Base-by-base conservation (phyloP, 1,140 invertebrate species). In the Drosophila asahinai region DNA sequence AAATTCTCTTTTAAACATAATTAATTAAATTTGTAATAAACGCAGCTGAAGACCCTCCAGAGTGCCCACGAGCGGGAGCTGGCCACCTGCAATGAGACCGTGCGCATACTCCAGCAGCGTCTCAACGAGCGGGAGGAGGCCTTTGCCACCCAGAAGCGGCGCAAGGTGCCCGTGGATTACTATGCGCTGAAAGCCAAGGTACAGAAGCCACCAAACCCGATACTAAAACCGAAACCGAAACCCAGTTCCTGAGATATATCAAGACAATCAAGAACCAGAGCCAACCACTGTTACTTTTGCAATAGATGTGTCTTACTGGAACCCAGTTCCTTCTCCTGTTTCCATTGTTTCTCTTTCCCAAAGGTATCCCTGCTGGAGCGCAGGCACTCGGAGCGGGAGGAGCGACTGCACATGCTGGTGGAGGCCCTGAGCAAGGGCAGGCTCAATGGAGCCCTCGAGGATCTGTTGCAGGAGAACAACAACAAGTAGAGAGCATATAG, bases 21-120 rank as follows among this genome's bases (percentile, higher is more conserved):
- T 57, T 9, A 43, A 1, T 3, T 47, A 45, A 15, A 17, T 9
- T 36, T 36, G 3, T 49, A 9, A 27, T 2, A 12, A 30, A 67
- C 77, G 0, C 40, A 96, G 96, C 91, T 97, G 8, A 96, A 96
- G 92, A 94, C 96, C 6, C 93, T 97, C 5, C 96, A 97, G 93
- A 94, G 96, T 65, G 96, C 96, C 7, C 96, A 97, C 65, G 96
- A 97, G 80, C 94, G 95, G 33, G 96, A 97, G 86, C 93, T 97
- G 48, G 95, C 91, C n/a, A 86, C 80, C 17, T 92, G 87, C 77
- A 92, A 93, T 45, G 92, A 93, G 55, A 91, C 92, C 4, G 81
- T 93, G 48, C 84, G 92, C 22, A 79, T 93, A 0, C 59, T 93
- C 30, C 89, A 93, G 60, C 92, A 92, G 59, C 84, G 92, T 1